These are phyloP conservation scores for Leptura quadrifasciata DNA, from an alignment of 2,888 invertebrate species.

Conservation along the genomic window DNA sequence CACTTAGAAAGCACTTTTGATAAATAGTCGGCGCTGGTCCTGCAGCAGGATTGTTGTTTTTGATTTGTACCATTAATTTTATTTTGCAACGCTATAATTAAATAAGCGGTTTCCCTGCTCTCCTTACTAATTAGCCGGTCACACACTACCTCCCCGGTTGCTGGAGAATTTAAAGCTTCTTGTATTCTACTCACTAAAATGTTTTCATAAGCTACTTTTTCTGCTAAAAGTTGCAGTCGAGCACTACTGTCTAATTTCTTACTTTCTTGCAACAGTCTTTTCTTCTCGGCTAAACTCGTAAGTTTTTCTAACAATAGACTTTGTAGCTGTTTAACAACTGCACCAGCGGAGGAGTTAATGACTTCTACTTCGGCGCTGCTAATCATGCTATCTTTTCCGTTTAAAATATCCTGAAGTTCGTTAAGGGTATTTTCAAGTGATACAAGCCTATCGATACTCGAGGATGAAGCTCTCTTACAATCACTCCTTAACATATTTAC, in stretches of 20 bases:
- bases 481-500: slow-evolving; percentile 80
- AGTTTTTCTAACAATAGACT: slow-evolving; percentile 82
- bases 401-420: slow-evolving; percentile 79
- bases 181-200: slow-evolving; percentile 79
- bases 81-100: slow-evolving; percentile 83
- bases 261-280: slow-evolving; percentile 80
- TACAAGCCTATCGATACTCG: slow-evolving; percentile 80
- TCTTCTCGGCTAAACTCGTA: slow-evolving; percentile 81
- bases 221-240: slow-evolving; percentile 83
- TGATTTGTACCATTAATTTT: slow-evolving; percentile 78
- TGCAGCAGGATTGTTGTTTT: slow-evolving; percentile 72
- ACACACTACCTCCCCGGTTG: slow-evolving; percentile 74
- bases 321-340: slow-evolving; percentile 80
- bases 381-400: slow-evolving; percentile 65
- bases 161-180: slow-evolving; percentile 77
- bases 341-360: slow-evolving; percentile 77
- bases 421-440: slow-evolving; percentile 80
- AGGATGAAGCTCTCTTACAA: slow-evolving; percentile 80
- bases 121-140: slow-evolving; percentile 80
- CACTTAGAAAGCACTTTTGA: slow-evolving; percentile 86
- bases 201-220: slow-evolving; percentile 88
- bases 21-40: slow-evolving; percentile 80
- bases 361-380: slow-evolving; percentile 77
- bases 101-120: slow-evolving; percentile 85
- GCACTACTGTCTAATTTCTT: slow-evolving; percentile 82